Conservation (phyloP, 2,888 invertebrate genomes). For the Aquatica leii region DNA sequence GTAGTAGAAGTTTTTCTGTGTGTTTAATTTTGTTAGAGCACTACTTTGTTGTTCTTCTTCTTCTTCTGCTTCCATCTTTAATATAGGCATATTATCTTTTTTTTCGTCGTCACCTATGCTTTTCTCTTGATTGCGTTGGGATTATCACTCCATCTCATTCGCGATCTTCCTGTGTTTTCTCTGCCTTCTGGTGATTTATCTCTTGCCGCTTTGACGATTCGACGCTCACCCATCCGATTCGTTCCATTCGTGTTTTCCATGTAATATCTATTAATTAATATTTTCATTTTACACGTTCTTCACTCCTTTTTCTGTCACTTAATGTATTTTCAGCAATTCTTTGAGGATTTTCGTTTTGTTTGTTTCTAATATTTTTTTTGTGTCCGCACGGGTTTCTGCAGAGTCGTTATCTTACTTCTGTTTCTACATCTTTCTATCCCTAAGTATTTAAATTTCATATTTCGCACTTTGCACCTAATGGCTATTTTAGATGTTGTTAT, state of each 20-base stretch:
- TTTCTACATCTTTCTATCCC: too few relatives aligned
- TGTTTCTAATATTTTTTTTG: background rate
- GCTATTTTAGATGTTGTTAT: too few relatives aligned
- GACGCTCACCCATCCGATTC: slow-evolving; percentile 13
- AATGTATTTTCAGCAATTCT: slow-evolving; percentile 20
- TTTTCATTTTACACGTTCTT: slow-evolving; percentile 19
- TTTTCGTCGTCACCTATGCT: slow-evolving; percentile 8
- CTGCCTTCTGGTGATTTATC: slow-evolving; percentile 21
- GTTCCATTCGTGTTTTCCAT: slow-evolving; percentile 23
- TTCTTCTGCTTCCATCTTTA: slow-evolving; percentile 14
- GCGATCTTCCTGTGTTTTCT: slow-evolving; percentile 9
- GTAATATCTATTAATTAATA: slow-evolving; percentile 22
- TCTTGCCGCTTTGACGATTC: slow-evolving; percentile 20
- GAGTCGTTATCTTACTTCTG: too few relatives aligned
- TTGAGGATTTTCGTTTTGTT: slow-evolving; percentile 9
- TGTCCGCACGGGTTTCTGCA: background rate
- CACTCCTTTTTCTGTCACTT: slow-evolving; percentile 24
- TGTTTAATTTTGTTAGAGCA: too few relatives aligned
- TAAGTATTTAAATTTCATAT: too few relatives aligned
- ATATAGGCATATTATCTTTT: background rate
- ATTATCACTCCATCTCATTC: slow-evolving; percentile 21
- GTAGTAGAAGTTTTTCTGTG: too few relatives aligned
- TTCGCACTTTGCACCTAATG: too few relatives aligned
- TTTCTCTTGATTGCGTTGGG: background rate
- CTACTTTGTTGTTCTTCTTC: too few relatives aligned